Evolutionary conservation across 2,113 vertebrate genomes (phyloP), one percentile per base, ranked within the genome.

Genomic region (Ahaetulla prasina): DNA sequence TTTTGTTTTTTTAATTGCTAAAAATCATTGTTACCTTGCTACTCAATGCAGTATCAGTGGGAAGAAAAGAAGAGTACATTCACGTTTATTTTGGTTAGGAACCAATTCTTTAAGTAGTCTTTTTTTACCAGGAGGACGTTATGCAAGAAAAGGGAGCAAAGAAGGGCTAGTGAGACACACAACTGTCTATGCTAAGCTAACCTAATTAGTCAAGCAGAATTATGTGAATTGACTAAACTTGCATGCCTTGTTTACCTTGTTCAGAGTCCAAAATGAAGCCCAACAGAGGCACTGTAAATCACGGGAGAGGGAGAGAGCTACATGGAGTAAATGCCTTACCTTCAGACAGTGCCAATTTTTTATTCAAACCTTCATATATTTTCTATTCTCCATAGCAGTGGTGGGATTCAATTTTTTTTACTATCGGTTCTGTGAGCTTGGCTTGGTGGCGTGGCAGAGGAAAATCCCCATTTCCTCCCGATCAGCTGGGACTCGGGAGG

Each of bases 71-170:
- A 85, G 63, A 89, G 39, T 45, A 89, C 16, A 39, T 57, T 92
- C 54, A 92, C 10, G 39, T 89, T 92, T 92, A 92, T 89, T 92
- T 92, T 89, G 87, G 91, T 54, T 11, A 89, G 68, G 50, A 14
- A 92, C 63, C 91, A 55, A 91, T 57, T 49, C 53, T 89, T 92
- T 89, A 45, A 53, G 27, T 60, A 89, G 87, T 47, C 47, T 74
- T 88, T 80, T 45, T 74, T 57, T 74, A 20, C 27, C 20, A 92
- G 80, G 47, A 86, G 22, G 57, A 86, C 43, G n/a, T 86, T 35
- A n/a, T 86, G 54, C 80, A 86, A 92, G 25, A 74, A 49, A 89
- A 3, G 43, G 43, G 88, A 53, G 27, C 68, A 63, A 90, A 14
- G 80, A 92, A 92, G 43, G n/a, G 80, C 52, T 80, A 86, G 88